Base-by-base conservation (phyloP, 2,797 vertebrate species). In the Oreortyx pictus region DNA sequence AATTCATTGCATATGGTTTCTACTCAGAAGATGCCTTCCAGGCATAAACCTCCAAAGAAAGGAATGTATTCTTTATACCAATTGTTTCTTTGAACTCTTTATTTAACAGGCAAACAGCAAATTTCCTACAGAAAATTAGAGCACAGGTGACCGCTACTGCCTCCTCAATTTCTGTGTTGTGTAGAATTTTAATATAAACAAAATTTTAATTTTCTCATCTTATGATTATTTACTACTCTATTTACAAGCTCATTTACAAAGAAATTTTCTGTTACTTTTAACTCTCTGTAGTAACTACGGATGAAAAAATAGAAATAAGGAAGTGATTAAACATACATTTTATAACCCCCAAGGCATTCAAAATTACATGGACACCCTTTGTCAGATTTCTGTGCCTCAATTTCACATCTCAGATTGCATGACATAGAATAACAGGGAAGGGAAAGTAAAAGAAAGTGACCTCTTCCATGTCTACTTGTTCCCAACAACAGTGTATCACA, bases 341-440 rank as follows among this genome's bases (percentile, higher is more conserved):
- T 74, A 9, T 50, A 7, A 82, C 3, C 1, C 6, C 5, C 19
- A 47, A 4, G 17, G 35, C 11, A 2, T 5, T 25, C 4, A 62
- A 12, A 37, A 1, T 6, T 13, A 23, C 13, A 6, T 18, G 17
- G 7, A 33, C 3, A 44, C 37, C 16, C 14, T 67, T 71, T 31
- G 15, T 31, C 37, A 52, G 23, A 75, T 24, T 82, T 44, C 60
- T 20, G 4, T 50, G 35, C 15, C 47, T 52, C 3, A 15, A 46
- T 80, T 88, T 73, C 52, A 56, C n/a, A 47, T 37, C 47, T 72
- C 56, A 47, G 82, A 80, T 20, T 72, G 8, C 5, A 22, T 39
- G 46, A 41, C 7, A 65, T 13, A 3, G 46, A 72, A 68, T 61
- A 75, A 57, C 31, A 84, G 5, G 24, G 6, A 6, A 65, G 24